Conservation (phyloP, 2,888 invertebrate genomes). For the Euspilapteryx auroguttella region DNA sequence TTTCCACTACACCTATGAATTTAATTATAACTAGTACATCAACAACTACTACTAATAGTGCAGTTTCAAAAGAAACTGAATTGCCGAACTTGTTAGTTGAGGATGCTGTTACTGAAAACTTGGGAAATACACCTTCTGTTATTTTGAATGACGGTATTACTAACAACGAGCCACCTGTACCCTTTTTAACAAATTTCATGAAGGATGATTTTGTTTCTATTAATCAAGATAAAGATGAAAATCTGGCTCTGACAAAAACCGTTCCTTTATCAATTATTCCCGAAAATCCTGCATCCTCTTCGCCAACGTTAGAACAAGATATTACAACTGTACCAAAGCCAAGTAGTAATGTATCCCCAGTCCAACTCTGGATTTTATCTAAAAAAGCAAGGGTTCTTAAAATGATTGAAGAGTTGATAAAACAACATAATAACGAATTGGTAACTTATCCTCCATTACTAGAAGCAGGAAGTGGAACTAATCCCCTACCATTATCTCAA, state of each 20-base stretch:
- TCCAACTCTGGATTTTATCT: constrained; percentile 46
- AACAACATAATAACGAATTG: constrained; percentile 43
- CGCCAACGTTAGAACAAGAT: background rate
- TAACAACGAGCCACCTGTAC: constrained; percentile 22
- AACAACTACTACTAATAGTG: too few relatives aligned
- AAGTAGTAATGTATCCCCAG: constrained; percentile 28
- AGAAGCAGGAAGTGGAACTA: constrained; percentile 15
- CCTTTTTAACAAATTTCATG: constrained; percentile 34
- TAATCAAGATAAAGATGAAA: too few relatives aligned
- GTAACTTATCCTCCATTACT: constrained; percentile 24
- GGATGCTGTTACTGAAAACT: constrained; percentile 12
- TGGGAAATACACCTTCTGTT: constrained; percentile 13
- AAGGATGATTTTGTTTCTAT: constrained; percentile 20
- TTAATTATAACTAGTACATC: too few relatives aligned
- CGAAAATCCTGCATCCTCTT: background rate
- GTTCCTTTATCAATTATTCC: constrained; percentile 10
- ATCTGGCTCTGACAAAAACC: too few relatives aligned
- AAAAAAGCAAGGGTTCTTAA: constrained; percentile 49
- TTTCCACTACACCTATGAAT: constrained; percentile 9
- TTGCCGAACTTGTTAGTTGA: constrained; percentile 7
- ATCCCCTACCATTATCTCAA: constrained; percentile 26
- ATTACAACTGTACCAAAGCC: constrained; percentile 10
- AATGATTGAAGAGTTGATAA: constrained; percentile 51
- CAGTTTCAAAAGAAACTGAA: too few relatives aligned
- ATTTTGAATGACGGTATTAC: too few relatives aligned